Evolutionary conservation across 37 sponge, comb jelly and placozoan genomes (phyloP).

Genomic region (Oopsacas minuta): DNA sequence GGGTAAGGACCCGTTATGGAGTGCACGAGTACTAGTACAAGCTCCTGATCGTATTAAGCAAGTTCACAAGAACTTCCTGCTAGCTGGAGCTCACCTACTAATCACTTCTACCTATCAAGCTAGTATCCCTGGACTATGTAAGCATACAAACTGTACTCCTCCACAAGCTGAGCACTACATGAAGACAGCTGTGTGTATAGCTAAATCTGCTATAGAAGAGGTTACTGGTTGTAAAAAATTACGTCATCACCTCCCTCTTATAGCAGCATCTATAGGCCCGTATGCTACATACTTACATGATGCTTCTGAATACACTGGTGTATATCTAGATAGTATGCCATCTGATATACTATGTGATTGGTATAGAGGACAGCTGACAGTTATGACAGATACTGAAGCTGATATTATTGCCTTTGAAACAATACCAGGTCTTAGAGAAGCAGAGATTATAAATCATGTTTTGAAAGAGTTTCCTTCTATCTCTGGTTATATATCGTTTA

Average conservation of each 20-base stretch:
- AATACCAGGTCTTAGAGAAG: slow-evolving; percentile 50
- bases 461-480: slow-evolving; percentile 42
- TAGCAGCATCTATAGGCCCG: slow-evolving; percentile 86
- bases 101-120: slow-evolving; percentile 70
- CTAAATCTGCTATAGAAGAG: slow-evolving; percentile 40
- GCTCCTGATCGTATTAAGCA: slow-evolving; percentile 39
- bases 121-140: slow-evolving; percentile 41
- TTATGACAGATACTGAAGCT: slow-evolving; percentile 32
- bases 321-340: slow-evolving; percentile 60
- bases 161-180: slow-evolving; percentile 38
- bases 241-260: slow-evolving; percentile 21
- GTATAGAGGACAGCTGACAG: slow-evolving; percentile 43
- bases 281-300: slow-evolving; percentile 69
- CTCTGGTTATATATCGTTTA: slow-evolving; percentile 53
- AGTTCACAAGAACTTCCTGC: slow-evolving; percentile 37
- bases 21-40: slow-evolving; percentile 41
- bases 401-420: slow-evolving; percentile 75
- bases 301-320: slow-evolving; percentile 65
- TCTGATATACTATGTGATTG: slow-evolving; percentile 42
- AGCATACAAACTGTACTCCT: slow-evolving; percentile 23
- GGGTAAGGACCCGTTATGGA: slow-evolving; percentile 69
- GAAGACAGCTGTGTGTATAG: slow-evolving; percentile 41
- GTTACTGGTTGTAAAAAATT: background rate
- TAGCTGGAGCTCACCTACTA: slow-evolving; percentile 53
- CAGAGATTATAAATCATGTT: slow-evolving; percentile 30